Conservation (phyloP, 1,140 invertebrate genomes). For the Drusus annulatus region DNA sequence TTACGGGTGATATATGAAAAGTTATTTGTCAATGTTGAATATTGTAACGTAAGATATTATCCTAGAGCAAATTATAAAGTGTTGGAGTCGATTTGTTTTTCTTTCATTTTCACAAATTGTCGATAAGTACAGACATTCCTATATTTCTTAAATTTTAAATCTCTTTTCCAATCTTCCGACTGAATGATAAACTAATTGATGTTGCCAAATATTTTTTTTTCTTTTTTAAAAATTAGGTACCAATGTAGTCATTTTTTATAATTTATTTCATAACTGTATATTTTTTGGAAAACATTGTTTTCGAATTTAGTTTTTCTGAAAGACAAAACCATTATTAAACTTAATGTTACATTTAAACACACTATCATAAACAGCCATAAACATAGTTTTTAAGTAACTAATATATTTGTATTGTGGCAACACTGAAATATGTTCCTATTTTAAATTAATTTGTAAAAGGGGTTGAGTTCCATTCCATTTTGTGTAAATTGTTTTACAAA, state of each 20-base stretch:
- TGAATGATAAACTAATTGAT: constrained; percentile 4
- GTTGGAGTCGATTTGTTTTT: constrained; percentile 57
- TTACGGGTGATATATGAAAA: constrained; percentile 60
- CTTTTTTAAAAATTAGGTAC: neutral
- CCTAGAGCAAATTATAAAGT: constrained; percentile 58
- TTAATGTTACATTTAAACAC: constrained; percentile 17
- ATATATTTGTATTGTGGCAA: constrained; percentile 47
- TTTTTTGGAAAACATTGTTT: constrained; percentile 31
- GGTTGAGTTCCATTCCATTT: constrained; percentile 15
- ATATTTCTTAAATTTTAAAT: constrained; percentile 14
- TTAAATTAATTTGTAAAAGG: constrained; percentile 44
- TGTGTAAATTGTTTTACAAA: neutral
- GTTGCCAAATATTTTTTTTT: constrained; percentile 31
- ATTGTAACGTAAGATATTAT: constrained; percentile 56
- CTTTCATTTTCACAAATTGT: too few relatives aligned
- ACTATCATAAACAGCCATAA: constrained; percentile 43
- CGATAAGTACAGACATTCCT: too few relatives aligned
- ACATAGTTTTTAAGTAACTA: constrained; percentile 43
- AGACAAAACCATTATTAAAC: too few relatives aligned
- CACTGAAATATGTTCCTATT: constrained; percentile 51
- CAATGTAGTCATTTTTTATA: neutral
- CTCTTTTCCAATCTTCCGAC: constrained; percentile 14
- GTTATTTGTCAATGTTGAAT: constrained; percentile 60
- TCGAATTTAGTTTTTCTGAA: neutral
- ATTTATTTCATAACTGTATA: constrained; percentile 4